Conservation (phyloP, 2,113 vertebrate species). For the Thunnus thynnus region DNA sequence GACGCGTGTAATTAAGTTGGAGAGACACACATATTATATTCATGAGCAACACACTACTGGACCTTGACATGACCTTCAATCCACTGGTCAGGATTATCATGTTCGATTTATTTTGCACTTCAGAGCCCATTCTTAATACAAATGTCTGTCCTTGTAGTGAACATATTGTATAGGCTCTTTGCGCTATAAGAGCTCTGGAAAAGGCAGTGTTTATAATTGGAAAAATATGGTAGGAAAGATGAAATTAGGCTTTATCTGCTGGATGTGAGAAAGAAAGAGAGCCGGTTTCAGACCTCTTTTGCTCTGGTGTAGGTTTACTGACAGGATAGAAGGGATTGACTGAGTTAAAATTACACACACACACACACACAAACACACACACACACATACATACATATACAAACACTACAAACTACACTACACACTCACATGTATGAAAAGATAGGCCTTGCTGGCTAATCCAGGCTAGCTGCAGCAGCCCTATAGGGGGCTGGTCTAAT, state of each 20-base stretch:
- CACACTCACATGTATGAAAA: constrained; percentile 48
- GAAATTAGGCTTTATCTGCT: constrained; percentile 29
- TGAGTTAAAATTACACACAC: constrained; percentile 46
- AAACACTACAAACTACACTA: constrained; percentile 8
- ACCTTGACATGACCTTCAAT: constrained; percentile 69
- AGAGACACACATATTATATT: constrained; percentile 53
- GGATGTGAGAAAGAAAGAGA: constrained; percentile 16
- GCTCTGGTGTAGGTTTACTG: constrained; percentile 11
- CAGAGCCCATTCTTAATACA: constrained; percentile 12
- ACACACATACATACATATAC: constrained; percentile 31
- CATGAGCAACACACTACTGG: constrained; percentile 45
- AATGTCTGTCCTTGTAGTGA: constrained; percentile 16
- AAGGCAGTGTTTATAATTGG: constrained; percentile 1
- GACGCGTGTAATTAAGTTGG: constrained; percentile 46
- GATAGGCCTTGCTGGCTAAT: constrained; percentile 68
- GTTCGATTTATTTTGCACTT: constrained; percentile 39
- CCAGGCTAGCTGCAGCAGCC: constrained; percentile 66
- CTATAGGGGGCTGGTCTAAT: constrained; percentile 80
- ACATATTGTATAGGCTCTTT: neutral
- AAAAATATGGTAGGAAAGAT: constrained; percentile 25
- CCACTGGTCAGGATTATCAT: constrained; percentile 30
- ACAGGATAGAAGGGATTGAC: constrained; percentile 54
- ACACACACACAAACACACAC: constrained; percentile 27
- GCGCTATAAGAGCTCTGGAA: constrained; percentile 1
- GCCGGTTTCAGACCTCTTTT: constrained; percentile 27